These are phyloP conservation scores for Prenolepis imparis DNA, from an alignment of 2,888 invertebrate genomes.

Conservation along the genomic window DNA sequence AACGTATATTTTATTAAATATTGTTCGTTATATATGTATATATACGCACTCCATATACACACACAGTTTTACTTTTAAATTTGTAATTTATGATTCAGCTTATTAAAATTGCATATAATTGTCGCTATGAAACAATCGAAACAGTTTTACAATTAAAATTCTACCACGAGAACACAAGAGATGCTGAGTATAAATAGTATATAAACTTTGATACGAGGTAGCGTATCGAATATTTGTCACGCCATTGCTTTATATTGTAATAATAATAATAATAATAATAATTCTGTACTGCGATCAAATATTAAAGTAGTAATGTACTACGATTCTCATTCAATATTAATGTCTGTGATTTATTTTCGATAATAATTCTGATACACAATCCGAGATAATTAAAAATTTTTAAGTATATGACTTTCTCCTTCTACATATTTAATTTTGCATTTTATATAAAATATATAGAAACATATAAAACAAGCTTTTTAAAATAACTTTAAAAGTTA, in stretches of 20 bases:
- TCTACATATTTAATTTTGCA: too few species aligned
- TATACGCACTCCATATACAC: neutral
- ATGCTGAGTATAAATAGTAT: neutral
- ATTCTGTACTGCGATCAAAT: neutral
- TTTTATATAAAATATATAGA: neutral
- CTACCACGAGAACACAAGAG: too few species aligned
- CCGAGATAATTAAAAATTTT: neutral
- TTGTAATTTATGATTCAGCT: neutral
- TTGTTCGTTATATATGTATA: too few species aligned
- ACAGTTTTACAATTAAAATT: neutral
- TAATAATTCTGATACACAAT: neutral
- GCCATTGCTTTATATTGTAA: neutral
- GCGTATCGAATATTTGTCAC: neutral
- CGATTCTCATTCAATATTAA: neutral
- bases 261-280: neutral
- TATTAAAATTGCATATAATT: conserved; percentile 1
- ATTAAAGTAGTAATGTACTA: neutral
- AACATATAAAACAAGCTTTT: neutral
- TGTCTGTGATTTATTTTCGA: neutral
- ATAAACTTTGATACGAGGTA: neutral
- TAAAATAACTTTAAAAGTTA: neutral
- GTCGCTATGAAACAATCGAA: neutral
- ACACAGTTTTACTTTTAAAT: neutral
- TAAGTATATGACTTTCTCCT: neutral
- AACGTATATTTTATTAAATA: conserved; percentile 27